Evolutionary conservation across 2,888 invertebrate genomes (phyloP), one percentile per base, ranked within the genome.

Genomic region (Cyrtodaria siliqua): DNA sequence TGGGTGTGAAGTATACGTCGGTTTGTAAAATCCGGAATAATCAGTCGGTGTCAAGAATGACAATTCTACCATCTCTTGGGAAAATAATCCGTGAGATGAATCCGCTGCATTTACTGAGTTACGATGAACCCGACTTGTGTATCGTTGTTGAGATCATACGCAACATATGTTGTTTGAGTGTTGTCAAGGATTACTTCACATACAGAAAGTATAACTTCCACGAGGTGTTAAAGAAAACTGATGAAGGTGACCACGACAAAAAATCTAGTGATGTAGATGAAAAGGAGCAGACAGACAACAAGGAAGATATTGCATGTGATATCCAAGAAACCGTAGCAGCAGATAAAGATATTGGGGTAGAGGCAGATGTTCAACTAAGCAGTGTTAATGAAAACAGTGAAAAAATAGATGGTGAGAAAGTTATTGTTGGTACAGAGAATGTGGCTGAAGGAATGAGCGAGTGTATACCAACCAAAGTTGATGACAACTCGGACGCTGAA

Each of bases 121-220:
- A 97, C 79, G 96, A 96, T 89, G 87, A 92, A 53, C 96, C 98
- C 12, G 95, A 96, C 73, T 93, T 96, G 42, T 96, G 96, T 4
- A 95, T 98, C 59, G 94, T 97, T 79, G 95, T 98, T 33, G 98
- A 98, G 94, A 94, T 98, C 50, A 95, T 98, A 56, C 96, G 96
- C 88, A 95, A 95, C 26, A 94, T 96, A 86, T 97, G 97, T 87
- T 95, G 97, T 81, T 89, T 98, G 12, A 95, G 96, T 75, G 95
- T 98, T 68, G 95, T 97, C 29, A 96, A 96, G 29, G 95, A 97
- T 92, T 98, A 96, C 93, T 94, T 95, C 87, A 95, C 95, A 80
- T 96, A 95, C 91, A 96, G 96, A 86, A 98, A 97, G 92, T 98
- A 96, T 93, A 98, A 98, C 94, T 93, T 98, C 72, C 92, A 95